Base-by-base conservation (phyloP, 2,888 invertebrate species). In the Elmis aenea region DNA sequence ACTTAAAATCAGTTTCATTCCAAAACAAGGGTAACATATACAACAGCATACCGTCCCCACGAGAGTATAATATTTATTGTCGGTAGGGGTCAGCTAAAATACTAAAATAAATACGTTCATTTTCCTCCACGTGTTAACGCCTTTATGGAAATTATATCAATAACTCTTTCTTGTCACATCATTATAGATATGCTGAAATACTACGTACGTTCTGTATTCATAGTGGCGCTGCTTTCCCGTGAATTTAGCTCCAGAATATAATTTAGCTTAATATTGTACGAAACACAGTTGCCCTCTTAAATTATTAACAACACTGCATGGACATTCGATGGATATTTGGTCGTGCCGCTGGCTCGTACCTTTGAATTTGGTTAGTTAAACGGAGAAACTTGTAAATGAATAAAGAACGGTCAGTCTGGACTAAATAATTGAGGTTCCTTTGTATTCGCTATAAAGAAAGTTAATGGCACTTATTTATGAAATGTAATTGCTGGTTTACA, bases 211-310 rank as follows among this genome's bases (percentile, higher is more conserved):
- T 18, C 11, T 26, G 31, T 23, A 40, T 40, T 40, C 40, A 23
- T 26, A 13, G 20, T 25, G n/a, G 33, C 22, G 25, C 18, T 23
- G 13, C 20, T 9, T 15, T 21, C 26, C 13, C 30, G 24, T 27
- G 31, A 31, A 41, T 42, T 38, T 37, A 27, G 29, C 30, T 38
- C 29, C 22, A 28, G 37, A 42, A 42, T 37, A 42, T 36, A 42
- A 42, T 42, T 42, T 42, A 37, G 37, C 22, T 28, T 37, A 41
- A 41, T 41, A 41, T 41, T 41, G 28, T 30, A 42, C 33, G 33
- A 42, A 38, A 29, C 33, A 31, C 26, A 42, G 42, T 29, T 24
- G 33, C 18, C 33, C 37, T 5, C 18, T 5, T 6, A 18, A 6
- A 6, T 18, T 18, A 8, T 6, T 18, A 8, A 8, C 18, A 8